phyloP scores from a whole-genome alignment of 2,113 vertebrate species.

The Hydrochoerus hydrochaeris region DNA sequence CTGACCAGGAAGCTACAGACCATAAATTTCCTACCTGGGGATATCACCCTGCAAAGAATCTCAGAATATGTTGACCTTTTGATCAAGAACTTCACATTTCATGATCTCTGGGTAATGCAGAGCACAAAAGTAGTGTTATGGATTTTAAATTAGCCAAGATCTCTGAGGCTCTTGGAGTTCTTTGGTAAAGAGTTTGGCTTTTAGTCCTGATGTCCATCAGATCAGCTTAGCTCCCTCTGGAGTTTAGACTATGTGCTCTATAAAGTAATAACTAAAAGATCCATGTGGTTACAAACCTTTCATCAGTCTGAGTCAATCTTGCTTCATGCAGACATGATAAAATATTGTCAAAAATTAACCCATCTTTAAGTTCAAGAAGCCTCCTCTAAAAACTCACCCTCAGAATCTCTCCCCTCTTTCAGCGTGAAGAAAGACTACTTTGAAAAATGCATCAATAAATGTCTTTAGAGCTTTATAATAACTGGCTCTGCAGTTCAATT shows the following conservation, averaged over 20 bases:
- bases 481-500: not conserved
- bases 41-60: not conserved
- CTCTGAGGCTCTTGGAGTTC: not conserved
- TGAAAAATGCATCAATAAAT: not conserved
- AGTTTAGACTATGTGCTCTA: not conserved
- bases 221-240: not conserved
- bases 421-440: not conserved
- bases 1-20: not conserved
- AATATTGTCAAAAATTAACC: not conserved
- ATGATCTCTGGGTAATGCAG: not conserved
- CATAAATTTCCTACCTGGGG: not conserved
- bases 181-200: not conserved
- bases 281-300: not conserved
- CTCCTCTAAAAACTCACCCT: not conserved
- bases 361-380: not conserved
- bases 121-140: not conserved
- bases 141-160: not conserved
- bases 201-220: not conserved
- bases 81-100: not conserved
- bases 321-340: not conserved
- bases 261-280: not conserved
- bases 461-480: not conserved
- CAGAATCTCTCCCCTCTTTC: not conserved
- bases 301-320: not conserved
- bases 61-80: not conserved